These are phyloP conservation scores for Scortum barcoo DNA, from an alignment of 2,113 vertebrate species.

Conservation along the genomic window DNA sequence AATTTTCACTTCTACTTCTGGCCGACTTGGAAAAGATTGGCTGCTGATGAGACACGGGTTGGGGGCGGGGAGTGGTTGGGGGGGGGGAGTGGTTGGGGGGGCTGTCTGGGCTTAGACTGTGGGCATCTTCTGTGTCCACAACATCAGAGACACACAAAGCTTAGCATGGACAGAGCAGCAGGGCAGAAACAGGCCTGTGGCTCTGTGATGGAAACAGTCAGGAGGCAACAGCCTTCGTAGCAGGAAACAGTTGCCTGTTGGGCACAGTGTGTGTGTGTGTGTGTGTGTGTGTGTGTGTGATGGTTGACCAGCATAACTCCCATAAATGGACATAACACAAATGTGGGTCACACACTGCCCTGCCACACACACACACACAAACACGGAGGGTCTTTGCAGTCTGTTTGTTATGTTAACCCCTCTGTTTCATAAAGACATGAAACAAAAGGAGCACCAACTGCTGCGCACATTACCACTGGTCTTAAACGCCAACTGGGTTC, in stretches of 20 bases:
- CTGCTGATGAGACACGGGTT: conserved; percentile 21
- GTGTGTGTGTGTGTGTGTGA: conserved; percentile 37
- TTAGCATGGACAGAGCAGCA: conserved; percentile 63
- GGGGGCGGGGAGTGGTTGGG: neutral
- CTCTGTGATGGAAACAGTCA: conserved; percentile 78
- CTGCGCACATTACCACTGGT: conserved; percentile 21
- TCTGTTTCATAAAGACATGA: conserved; percentile 43
- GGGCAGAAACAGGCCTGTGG: conserved; percentile 76
- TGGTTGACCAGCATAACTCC: conserved; percentile 39
- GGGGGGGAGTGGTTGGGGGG: neutral
- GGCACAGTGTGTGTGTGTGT: conserved; percentile 23
- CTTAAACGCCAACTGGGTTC: conserved; percentile 44
- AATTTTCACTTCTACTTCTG: conserved; percentile 28
- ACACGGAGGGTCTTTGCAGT: conserved; percentile 9
- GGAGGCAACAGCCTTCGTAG: conserved; percentile 63
- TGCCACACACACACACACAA: neutral
- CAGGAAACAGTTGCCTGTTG: conserved; percentile 54
- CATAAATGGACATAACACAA: conserved; percentile 35
- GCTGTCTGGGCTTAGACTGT: neutral
- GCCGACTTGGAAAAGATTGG: conserved; percentile 33
- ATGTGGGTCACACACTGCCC: conserved; percentile 23
- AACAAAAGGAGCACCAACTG: conserved; percentile 23
- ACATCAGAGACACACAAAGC: conserved; percentile 51
- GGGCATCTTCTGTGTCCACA: conserved; percentile 18
- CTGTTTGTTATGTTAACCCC: conserved; percentile 48